Evolutionary conservation across 1,140 invertebrate species (phyloP).

Genomic region (Homalodisca vitripennis): DNA sequence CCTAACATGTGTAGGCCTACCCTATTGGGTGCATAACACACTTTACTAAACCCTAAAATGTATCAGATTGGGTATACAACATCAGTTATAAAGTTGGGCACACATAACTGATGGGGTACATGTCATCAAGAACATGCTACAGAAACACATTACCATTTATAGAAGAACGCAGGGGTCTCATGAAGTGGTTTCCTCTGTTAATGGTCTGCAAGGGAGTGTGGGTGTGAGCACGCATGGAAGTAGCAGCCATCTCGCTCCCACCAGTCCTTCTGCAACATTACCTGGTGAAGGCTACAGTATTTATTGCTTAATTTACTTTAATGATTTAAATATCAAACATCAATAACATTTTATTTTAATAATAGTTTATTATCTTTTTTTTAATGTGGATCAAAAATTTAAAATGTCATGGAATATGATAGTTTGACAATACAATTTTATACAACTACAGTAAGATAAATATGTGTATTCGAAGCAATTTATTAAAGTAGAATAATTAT

Average conservation of each 20-base stretch:
- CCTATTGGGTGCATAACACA: no score
- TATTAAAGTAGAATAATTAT: no score
- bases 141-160: slow-evolving; percentile 17
- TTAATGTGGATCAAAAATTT: neutral
- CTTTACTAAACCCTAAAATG: no score
- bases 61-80: no score
- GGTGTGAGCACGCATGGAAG: slow-evolving; percentile 7
- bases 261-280: neutral
- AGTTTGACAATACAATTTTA: no score
- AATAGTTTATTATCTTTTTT: neutral
- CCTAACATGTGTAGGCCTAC: no score
- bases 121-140: no score
- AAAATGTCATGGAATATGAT: no score
- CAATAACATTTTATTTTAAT: neutral
- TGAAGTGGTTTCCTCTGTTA: slow-evolving; percentile 28
- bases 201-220: slow-evolving; percentile 26
- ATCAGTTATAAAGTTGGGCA: no score
- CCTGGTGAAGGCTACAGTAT: neutral
- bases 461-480: no score
- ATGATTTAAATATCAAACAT: neutral
- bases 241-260: slow-evolving; percentile 11
- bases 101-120: no score
- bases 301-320: neutral
- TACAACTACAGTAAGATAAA: no score
- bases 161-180: slow-evolving; percentile 19